Evolutionary conservation across 2,888 invertebrate species (phyloP).

Genomic region (Drosophila fungiperda): DNA sequence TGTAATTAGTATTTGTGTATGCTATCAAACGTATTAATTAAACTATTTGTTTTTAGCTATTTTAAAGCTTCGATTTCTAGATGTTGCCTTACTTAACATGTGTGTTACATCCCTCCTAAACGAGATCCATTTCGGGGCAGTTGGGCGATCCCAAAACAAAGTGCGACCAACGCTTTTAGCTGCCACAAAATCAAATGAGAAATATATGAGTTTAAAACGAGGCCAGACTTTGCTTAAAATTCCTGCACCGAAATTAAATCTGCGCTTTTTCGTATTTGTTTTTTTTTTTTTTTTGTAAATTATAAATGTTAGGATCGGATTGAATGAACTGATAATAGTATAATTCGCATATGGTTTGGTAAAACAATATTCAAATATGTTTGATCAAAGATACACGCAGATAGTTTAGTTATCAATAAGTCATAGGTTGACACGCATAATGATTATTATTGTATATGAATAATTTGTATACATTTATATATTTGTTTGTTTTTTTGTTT

Average conservation of each 20-base stretch:
- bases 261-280: neutral
- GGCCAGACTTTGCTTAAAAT: constrained; percentile 29
- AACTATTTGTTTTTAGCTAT: constrained; percentile 24
- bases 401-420: constrained; percentile 41
- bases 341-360: constrained; percentile 67
- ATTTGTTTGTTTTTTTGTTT: neutral
- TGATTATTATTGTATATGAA: constrained; percentile 60
- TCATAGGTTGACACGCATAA: constrained; percentile 55
- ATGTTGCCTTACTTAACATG: constrained; percentile 25
- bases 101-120: constrained; percentile 67
- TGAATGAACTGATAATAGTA: constrained; percentile 31
- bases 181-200: constrained; percentile 53
- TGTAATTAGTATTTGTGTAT: constrained; percentile 7
- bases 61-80: constrained; percentile 22
- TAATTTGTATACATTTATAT: constrained; percentile 49
- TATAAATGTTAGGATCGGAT: constrained; percentile 16
- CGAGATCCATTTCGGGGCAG: neutral
- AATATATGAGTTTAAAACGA: constrained; percentile 35
- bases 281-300: constrained; percentile 2
- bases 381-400: constrained; percentile 44
- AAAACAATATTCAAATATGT: constrained; percentile 60
- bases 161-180: constrained; percentile 45
- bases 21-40: constrained; percentile 22
- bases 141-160: neutral
- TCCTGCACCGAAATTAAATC: neutral